These are phyloP conservation scores for Hydropotes inermis DNA, from an alignment of 2,113 vertebrate genomes.

Conservation along the genomic window DNA sequence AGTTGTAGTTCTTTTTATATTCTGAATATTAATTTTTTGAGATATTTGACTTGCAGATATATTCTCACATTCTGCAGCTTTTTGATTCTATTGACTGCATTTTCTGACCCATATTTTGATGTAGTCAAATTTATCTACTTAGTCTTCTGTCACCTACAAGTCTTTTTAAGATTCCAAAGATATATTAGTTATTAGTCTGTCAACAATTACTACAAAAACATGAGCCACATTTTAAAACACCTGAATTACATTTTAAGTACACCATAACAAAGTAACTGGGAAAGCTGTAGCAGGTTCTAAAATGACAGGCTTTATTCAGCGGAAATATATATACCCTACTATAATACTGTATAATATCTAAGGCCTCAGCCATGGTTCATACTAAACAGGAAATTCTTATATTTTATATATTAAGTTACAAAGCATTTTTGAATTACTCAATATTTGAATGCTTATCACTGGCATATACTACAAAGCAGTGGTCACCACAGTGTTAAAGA, in stretches of 20 bases:
- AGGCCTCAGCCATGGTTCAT: not conserved
- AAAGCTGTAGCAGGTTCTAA: not conserved
- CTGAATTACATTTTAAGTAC: slow-evolving; percentile 10
- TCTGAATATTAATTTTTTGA: not conserved
- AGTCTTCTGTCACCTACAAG: not conserved
- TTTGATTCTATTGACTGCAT: not conserved
- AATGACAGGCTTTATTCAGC: not conserved
- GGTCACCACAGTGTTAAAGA: not conserved
- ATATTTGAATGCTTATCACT: not conserved
- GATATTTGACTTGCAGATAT: not conserved
- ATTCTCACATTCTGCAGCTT: not conserved
- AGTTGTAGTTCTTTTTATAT: not conserved
- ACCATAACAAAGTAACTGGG: not conserved
- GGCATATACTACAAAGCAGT: not conserved
- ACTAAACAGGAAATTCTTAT: not conserved
- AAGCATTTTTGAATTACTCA: not conserved
- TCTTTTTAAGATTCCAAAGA: not conserved
- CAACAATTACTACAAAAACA: not conserved
- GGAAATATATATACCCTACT: not conserved
- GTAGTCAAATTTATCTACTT: not conserved
- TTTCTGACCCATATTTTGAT: not conserved
- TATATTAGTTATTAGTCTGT: not conserved
- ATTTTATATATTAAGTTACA: not conserved
- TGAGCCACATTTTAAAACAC: not conserved
- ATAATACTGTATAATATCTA: not conserved